Conservation (phyloP, 2,797 vertebrate species). For the Trachops cirrhosus region DNA sequence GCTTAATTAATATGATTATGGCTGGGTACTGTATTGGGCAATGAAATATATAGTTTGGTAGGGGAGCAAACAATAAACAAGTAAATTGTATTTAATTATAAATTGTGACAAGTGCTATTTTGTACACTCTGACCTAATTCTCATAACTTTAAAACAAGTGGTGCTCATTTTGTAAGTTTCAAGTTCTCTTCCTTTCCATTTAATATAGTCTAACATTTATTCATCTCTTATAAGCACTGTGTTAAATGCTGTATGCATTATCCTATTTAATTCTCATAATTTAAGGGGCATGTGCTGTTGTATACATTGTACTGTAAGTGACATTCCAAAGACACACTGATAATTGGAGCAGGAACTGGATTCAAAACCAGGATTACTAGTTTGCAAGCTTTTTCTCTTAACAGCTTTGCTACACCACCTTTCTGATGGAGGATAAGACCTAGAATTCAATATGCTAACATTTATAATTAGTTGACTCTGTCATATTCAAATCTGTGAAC, state of each 20-base stretch:
- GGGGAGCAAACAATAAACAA: background rate
- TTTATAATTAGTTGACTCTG: constrained; percentile 31
- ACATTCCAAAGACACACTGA: background rate
- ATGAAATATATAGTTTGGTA: background rate
- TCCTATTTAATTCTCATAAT: background rate
- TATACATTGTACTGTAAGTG: background rate
- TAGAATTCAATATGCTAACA: background rate
- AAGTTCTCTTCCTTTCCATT: background rate
- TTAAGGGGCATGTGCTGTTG: background rate
- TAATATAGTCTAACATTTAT: background rate
- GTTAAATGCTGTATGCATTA: background rate
- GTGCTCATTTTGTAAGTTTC: background rate
- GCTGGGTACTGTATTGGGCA: background rate
- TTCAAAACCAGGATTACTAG: background rate
- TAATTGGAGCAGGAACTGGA: background rate
- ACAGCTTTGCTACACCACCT: background rate
- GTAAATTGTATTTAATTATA: background rate
- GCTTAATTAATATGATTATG: background rate
- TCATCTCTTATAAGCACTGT: background rate
- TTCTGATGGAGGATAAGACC: background rate
- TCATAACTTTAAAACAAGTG: background rate
- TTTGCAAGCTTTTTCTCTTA: background rate
- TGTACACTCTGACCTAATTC: background rate
- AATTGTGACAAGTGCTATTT: background rate
- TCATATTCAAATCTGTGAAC: background rate